Conservation (phyloP, 1,140 invertebrate genomes). For the Rhyacophila brunnea region DNA sequence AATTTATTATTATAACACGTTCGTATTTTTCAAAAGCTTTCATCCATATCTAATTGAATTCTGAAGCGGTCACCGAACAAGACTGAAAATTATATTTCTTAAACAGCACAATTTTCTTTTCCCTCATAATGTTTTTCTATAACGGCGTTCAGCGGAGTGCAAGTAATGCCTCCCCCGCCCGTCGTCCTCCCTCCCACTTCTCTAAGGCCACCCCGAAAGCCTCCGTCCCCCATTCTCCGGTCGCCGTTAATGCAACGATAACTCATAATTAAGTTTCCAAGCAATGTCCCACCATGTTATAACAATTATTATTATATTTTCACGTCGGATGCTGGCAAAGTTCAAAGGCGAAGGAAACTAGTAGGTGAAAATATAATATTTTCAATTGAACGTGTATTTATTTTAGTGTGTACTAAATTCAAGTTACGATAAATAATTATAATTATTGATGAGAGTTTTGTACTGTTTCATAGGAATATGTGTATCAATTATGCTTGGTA, state of each 20-base stretch:
- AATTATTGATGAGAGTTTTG: too few species aligned
- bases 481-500: too few species aligned
- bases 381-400: too few species aligned
- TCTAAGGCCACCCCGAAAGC: background rate
- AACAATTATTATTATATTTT: background rate
- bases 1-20: too few species aligned
- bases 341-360: background rate
- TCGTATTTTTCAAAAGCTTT: background rate
- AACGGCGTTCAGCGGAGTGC: slow-evolving; percentile 1
- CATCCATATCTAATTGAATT: background rate
- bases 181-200: slow-evolving; percentile 1
- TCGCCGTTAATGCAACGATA: slow-evolving; percentile 33
- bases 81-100: slow-evolving; percentile 1
- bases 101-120: background rate
- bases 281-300: slow-evolving; percentile 10
- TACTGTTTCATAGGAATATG: too few species aligned
- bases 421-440: too few species aligned
- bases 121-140: slow-evolving; percentile 7
- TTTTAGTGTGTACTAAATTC: too few species aligned
- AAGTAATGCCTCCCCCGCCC: slow-evolving; percentile 1
- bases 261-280: slow-evolving; percentile 35
- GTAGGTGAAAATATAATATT: too few species aligned
- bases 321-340: too few species aligned
- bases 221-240: slow-evolving; percentile 4
- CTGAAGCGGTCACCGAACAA: background rate